phyloP scores from a whole-genome alignment of 2,113 vertebrate genomes.

The Channa maculata region DNA sequence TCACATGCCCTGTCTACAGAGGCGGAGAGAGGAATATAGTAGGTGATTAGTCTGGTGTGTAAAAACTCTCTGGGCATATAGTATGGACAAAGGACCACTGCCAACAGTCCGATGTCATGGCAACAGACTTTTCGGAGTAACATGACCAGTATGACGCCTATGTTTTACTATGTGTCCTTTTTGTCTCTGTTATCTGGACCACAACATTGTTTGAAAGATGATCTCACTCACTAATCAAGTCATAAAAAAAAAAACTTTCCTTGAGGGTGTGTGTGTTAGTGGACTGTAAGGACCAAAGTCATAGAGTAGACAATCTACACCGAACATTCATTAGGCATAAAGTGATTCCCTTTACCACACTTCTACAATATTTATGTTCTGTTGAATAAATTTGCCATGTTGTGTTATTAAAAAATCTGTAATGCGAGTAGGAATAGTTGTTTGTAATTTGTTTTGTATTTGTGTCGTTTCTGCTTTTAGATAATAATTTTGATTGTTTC shows the following conservation, averaged over 20 bases:
- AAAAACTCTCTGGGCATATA: too few relatives aligned
- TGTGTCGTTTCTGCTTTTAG: too few relatives aligned
- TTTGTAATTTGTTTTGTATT: too few relatives aligned
- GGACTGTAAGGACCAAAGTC: conserved; percentile 24
- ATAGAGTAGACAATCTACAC: conserved; percentile 18
- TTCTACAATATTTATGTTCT: not conserved
- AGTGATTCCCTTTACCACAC: not conserved
- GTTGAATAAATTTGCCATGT: not conserved
- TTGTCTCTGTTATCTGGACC: conserved; percentile 1
- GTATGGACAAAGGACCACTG: too few relatives aligned
- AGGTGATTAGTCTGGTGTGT: too few relatives aligned
- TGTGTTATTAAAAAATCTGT: not conserved
- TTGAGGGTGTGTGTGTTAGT: conserved; percentile 9
- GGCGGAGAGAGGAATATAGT: too few relatives aligned
- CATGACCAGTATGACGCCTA: too few relatives aligned
- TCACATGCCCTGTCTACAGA: too few relatives aligned
- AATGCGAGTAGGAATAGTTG: too few relatives aligned
- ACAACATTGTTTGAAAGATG: not conserved
- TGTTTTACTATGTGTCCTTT: not conserved
- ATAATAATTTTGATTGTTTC: not conserved
- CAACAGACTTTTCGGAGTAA: too few relatives aligned
- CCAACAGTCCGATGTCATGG: too few relatives aligned
- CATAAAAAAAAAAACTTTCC: conserved; percentile 20
- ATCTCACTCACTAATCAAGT: conserved; percentile 25
- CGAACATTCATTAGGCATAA: conserved; percentile 24